These are phyloP conservation scores for Ligdia adustata DNA, from an alignment of 2,888 invertebrate species.

Conservation along the genomic window DNA sequence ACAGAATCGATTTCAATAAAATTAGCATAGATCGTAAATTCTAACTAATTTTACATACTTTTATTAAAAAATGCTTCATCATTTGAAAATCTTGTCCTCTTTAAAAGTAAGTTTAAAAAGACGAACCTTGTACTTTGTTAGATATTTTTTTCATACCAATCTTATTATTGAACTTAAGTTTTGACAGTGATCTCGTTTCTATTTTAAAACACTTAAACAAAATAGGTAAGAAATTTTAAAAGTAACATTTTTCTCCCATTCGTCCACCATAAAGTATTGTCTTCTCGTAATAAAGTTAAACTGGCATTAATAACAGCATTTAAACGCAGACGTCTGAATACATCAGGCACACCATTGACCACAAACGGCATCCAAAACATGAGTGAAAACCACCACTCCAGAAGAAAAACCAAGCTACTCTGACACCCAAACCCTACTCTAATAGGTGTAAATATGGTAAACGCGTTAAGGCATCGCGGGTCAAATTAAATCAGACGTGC, in stretches of 20 bases:
- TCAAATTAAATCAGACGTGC: slow-evolving; percentile 70
- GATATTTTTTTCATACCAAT: too few species aligned
- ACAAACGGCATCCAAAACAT: slow-evolving; percentile 64
- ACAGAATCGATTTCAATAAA: too few species aligned
- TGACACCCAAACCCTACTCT: slow-evolving; percentile 55
- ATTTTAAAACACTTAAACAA: neutral
- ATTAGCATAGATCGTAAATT: too few species aligned
- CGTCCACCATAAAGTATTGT: slow-evolving; percentile 23
- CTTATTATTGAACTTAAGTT: too few species aligned
- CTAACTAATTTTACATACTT: too few species aligned
- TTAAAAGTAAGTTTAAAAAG: too few species aligned
- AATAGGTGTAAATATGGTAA: slow-evolving; percentile 50
- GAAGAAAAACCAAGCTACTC: slow-evolving; percentile 61
- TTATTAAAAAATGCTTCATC: too few species aligned
- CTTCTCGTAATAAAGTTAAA: slow-evolving; percentile 40
- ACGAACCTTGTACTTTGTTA: too few species aligned
- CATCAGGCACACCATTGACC: slow-evolving; percentile 42
- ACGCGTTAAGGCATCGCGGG: slow-evolving; percentile 52
- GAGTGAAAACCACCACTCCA: slow-evolving; percentile 58
- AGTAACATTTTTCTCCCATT: slow-evolving; percentile 1
- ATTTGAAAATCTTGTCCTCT: too few species aligned
- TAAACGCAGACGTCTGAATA: slow-evolving; percentile 50
- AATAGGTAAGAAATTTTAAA: neutral
- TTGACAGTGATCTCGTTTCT: too few species aligned
- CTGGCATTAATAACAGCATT: slow-evolving; percentile 50